Base-by-base conservation (phyloP, 2,888 invertebrate species). In the Phyllotreta cruciferae region DNA sequence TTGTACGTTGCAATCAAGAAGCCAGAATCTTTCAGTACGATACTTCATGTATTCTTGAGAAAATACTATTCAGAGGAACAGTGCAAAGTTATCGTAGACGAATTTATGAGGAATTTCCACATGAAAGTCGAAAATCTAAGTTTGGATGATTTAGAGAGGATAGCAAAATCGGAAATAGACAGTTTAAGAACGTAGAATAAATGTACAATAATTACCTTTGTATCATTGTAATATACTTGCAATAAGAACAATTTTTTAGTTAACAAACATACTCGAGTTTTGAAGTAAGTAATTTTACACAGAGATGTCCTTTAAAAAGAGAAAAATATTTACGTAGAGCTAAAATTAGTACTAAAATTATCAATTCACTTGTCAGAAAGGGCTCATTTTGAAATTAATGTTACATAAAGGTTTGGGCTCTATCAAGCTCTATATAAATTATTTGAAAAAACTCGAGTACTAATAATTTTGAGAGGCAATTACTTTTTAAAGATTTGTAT, bases 1-100 rank as follows among this genome's bases (percentile, higher is more conserved):
- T 76, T 93, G 47, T 89, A 89, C 75, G 81, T 92, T 63, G 83
- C 91, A 34, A 85, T 90, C 3, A 90, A 88, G 75, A 90, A 90
- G 72, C 85, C 86, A 6, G 87, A 88, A 57, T 81, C 85, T 0
- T 79, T 92, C 0, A 83, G 84, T 64, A 85, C 87, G 50, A 85
- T 83, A 11, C 81, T 88, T 37, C 78, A 83, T 1, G 85, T 85
- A 74, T 84, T 86, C 71, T 84, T 89, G 70, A 83, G 85, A 79
- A 87, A 84, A 73, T 87, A 86, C 73, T 86, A 86, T 73, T 82
- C 85, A 14, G 90, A 91, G 60, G 80, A 83, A 6, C 89, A 91
- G 71, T 86, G 90, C 0, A 85, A 86, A 62, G 81, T 81, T 68
- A 85, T 88, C 71, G 82, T 86, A 14, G 85, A 85, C 56, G 84